Evolutionary conservation across 2,113 vertebrate genomes (phyloP), one percentile per base, ranked within the genome.

Genomic region (Trichomycterus rosablanca): DNA sequence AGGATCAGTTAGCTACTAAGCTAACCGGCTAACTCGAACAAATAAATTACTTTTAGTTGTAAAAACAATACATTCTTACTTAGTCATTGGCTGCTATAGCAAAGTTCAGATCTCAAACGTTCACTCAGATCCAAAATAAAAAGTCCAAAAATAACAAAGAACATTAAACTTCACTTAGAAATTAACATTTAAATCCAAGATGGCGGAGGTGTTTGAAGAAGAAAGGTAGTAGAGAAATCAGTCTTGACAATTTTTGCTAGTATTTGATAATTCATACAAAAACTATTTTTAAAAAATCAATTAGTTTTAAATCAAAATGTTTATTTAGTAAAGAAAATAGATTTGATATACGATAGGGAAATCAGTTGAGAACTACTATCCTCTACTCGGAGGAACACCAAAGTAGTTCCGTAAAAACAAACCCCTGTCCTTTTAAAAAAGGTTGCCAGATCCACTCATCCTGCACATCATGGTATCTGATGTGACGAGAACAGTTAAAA

Each of bases 161-260:
- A 40, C 34, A 65, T 65, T n/a, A 15, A 65, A 56, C 15, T 69
- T 46, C 55, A 37, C 45, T 40, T 57, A 18, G 10, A 6, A 30
- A 63, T 66, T 43, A 82, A 82, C 82, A 78, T 89, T 85, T 87
- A 84, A 89, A 86, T 88, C 81, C 83, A 89, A 89, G 84, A 89
- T 89, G 87, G 87, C 87, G 81, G 63, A 15, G 24, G 42, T 9
- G 15, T 35, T 15, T 30, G 30, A 30, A 56, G 34, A 56, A 65
- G 62, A 48, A 49, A 48, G 52, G 32, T 44, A 18, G 51, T 22
- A 28, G 16, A 65, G 8, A 8, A 18, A 15, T 15, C 24, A 11
- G 20, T n/a, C 9, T 26, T 9, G 15, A 39, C 42, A 37, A 19
- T 24, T 7, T 2, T 2, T 20, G 5, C 23, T 3, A n/a, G 7